Conservation (phyloP, 30 jellyfish, hydroid and myxozoan species). For the Clytia hemisphaerica region DNA sequence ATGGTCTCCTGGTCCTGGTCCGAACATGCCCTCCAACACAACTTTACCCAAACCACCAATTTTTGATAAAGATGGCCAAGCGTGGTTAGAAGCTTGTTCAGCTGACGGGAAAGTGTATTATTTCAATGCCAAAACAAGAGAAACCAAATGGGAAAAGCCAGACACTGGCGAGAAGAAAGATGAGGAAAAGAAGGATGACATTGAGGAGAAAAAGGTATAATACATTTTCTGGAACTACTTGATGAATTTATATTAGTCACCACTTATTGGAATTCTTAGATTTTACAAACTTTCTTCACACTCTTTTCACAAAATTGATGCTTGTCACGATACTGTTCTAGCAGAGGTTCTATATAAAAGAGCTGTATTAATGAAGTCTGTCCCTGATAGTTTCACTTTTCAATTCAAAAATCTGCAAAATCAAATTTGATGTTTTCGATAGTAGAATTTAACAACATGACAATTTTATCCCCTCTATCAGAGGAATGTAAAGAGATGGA, state of each 20-base stretch:
- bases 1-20: slow-evolving; percentile 12
- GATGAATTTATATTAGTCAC: background rate
- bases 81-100: slow-evolving; percentile 94
- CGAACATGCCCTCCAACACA: slow-evolving; percentile 52
- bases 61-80: slow-evolving; percentile 77
- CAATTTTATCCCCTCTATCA: no score
- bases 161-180: slow-evolving; percentile 11
- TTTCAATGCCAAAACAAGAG: slow-evolving; percentile 91
- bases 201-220: slow-evolving; percentile 9
- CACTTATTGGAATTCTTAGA: background rate
- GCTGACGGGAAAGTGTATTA: slow-evolving; percentile 93
- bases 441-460: no score
- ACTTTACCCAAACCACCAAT: slow-evolving; percentile 90
- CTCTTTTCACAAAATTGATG: no score
- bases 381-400: no score
- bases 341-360: no score
- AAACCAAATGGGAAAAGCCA: slow-evolving; percentile 87
- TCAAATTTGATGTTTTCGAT: no score
- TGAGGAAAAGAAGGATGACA: slow-evolving; percentile 2
- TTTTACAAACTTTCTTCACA: no score
- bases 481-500: no score
- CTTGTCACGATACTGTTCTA: no score
- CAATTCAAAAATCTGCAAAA: no score
- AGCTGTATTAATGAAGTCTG: no score
- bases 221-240: no score